phyloP scores from a whole-genome alignment of 2,888 invertebrate genomes.

The Belgica antarctica region DNA sequence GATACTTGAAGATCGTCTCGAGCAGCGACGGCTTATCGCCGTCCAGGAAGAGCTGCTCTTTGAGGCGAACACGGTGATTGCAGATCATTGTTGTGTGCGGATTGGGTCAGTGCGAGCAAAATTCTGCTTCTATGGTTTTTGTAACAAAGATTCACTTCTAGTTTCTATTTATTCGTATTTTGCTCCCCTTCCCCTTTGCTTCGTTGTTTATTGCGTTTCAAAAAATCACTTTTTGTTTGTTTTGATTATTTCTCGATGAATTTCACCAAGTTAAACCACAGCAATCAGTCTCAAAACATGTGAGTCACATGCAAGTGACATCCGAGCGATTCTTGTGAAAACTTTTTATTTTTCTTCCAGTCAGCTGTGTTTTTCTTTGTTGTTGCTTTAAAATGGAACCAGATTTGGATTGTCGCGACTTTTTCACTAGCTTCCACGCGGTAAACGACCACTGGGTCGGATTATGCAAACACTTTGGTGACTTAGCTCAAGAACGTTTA shows the following conservation, averaged over 20 bases:
- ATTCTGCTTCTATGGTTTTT: too few species aligned
- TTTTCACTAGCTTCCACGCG: too few species aligned
- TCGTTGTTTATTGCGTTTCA: conserved; percentile 36
- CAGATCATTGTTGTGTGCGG: conserved; percentile 29
- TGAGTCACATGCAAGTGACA: neutral
- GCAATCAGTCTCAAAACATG: neutral
- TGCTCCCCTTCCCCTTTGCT: neutral
- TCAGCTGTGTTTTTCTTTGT: conserved; percentile 18
- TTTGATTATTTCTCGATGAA: neutral
- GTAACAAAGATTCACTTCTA: neutral
- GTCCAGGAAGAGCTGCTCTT: conserved; percentile 53
- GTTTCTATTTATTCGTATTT: neutral
- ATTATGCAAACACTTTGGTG: too few species aligned
- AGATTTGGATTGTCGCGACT: too few species aligned
- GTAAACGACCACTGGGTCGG: too few species aligned
- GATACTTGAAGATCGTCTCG: conserved; percentile 53
- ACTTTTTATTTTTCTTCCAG: conserved; percentile 10
- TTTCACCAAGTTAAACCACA: neutral
- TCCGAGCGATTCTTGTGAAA: neutral
- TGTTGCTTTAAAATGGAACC: neutral
- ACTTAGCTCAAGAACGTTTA: too few species aligned
- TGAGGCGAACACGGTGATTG: conserved; percentile 52
- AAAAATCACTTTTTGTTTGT: neutral
- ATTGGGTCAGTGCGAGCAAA: too few species aligned
- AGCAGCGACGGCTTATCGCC: conserved; percentile 54